A percentile compares a stretch with the other conserved stretches of the same genome.
Evolutionary conservation across 2,797 vertebrate species (phyloP).

Genomic region (Sciurus vulgaris): DNA sequence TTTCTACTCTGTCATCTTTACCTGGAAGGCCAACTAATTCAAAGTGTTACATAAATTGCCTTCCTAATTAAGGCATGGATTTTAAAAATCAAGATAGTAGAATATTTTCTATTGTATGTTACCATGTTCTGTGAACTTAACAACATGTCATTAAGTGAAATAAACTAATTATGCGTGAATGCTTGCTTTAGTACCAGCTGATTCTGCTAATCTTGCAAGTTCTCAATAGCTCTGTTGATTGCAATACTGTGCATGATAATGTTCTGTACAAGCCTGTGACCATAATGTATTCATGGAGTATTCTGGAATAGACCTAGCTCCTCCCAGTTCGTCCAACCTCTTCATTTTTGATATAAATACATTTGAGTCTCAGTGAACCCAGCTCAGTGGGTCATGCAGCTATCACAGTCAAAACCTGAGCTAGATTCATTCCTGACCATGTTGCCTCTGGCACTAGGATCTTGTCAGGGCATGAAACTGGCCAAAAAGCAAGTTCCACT

Average conservation of each 20-base stretch:
- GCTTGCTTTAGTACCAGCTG: conserved; percentile 65
- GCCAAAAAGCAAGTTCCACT: background rate
- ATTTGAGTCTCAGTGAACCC: background rate
- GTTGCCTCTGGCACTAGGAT: background rate
- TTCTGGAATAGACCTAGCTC: background rate
- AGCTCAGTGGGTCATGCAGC: background rate
- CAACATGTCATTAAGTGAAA: conserved; percentile 70
- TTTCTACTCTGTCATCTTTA: conserved; percentile 6
- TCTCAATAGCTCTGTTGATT: background rate
- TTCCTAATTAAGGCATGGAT: background rate
- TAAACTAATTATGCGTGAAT: conserved; percentile 77
- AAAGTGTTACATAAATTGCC: conserved; percentile 14
- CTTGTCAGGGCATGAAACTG: background rate
- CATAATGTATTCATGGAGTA: background rate
- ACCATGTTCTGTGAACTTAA: conserved; percentile 56
- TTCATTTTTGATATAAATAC: background rate
- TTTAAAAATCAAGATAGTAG: background rate
- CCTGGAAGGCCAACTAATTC: background rate
- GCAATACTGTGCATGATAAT: background rate
- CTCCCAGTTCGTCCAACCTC: background rate
- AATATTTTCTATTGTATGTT: conserved; percentile 58
- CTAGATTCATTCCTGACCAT: background rate
- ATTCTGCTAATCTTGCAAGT: conserved; percentile 60
- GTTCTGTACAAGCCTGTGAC: background rate
- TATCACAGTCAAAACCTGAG: background rate